Percentiles rank a stretch among this genome's conserved stretches.
Evolutionary conservation across 2,797 vertebrate species (phyloP).

Genomic region (Ciconia nigra): DNA sequence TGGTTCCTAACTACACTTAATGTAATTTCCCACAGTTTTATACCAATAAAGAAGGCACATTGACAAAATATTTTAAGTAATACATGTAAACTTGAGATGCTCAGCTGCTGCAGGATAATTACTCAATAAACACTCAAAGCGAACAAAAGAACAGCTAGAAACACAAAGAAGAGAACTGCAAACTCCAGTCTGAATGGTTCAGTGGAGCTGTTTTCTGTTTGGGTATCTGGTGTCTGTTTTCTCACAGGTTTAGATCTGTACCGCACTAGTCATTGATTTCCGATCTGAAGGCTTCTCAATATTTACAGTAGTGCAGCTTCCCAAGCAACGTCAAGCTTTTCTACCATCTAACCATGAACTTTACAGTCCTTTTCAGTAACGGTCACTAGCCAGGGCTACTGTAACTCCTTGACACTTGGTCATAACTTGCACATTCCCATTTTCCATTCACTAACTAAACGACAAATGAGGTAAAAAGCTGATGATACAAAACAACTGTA

Average conservation of each 20-base stretch:
- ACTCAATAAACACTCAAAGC: neutral
- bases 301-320: neutral
- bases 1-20: neutral
- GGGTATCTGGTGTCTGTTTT: neutral
- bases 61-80: neutral
- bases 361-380: neutral
- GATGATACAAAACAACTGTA: fast-evolving
- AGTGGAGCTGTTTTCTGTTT: neutral
- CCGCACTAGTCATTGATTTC: neutral
- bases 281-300: neutral
- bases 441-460: neutral
- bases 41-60: neutral
- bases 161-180: neutral
- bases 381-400: neutral
- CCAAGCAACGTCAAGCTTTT: neutral
- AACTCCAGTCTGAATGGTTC: neutral
- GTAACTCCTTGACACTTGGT: neutral
- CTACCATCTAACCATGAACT: neutral
- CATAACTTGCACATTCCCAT: neutral
- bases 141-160: neutral
- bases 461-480: neutral
- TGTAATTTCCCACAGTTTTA: neutral
- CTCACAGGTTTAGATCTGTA: neutral
- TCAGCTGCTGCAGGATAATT: neutral
- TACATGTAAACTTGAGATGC: neutral